These are phyloP conservation scores for Coenobita brevimanus DNA, from an alignment of 1,140 invertebrate species.

Conservation along the genomic window DNA sequence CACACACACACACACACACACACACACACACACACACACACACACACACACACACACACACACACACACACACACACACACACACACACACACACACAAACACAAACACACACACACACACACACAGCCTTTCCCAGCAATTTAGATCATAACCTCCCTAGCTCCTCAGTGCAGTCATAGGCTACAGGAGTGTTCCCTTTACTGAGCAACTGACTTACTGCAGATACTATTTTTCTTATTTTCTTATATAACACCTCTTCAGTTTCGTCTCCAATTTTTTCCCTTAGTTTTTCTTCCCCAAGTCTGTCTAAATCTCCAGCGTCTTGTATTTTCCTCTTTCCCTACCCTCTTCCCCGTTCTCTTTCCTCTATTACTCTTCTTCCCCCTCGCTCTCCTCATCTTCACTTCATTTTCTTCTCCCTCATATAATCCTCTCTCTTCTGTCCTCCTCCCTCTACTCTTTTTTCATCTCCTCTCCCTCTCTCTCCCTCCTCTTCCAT, in stretches of 20 bases:
- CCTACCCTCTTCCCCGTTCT: not conserved
- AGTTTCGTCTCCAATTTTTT: too few relatives aligned
- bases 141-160: too few relatives aligned
- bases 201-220: too few relatives aligned
- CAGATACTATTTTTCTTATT: too few relatives aligned
- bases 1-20: constrained; percentile 16
- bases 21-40: not conserved
- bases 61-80: constrained; percentile 17
- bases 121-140: too few relatives aligned
- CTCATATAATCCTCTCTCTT: too few relatives aligned
- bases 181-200: too few relatives aligned
- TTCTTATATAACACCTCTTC: too few relatives aligned
- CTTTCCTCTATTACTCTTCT: not conserved
- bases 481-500: not conserved
- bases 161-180: too few relatives aligned
- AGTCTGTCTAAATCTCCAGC: not conserved
- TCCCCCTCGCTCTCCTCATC: not conserved
- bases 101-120: too few relatives aligned
- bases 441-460: not conserved
- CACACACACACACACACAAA: not conserved
- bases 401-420: not conserved
- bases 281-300: not conserved
- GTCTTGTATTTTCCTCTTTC: not conserved
- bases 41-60: constrained; percentile 20
- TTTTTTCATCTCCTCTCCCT: not conserved